Evolutionary conservation across 1,140 invertebrate genomes (phyloP).

Genomic region (Mylabris phalerata): DNA sequence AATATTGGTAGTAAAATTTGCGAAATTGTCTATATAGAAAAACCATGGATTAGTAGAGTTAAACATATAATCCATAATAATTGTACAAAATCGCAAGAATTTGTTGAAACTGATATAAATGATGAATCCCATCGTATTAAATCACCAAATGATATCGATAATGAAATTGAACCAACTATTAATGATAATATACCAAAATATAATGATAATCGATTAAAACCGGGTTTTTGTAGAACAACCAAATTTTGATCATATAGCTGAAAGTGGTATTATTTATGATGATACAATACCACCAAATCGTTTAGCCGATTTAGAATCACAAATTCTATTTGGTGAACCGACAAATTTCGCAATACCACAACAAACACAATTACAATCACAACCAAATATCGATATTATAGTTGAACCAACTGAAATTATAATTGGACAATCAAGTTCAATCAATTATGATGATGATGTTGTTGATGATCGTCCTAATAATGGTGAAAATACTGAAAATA

Average conservation of each 20-base stretch:
- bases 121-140: constrained; percentile 1
- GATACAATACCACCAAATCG: constrained; percentile 12
- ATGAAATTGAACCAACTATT: constrained; percentile 21
- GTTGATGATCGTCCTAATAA: too few species aligned
- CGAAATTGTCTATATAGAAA: constrained; percentile 33
- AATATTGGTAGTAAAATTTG: constrained; percentile 27
- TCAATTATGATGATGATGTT: too few species aligned
- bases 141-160: constrained; percentile 3
- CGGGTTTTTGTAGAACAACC: constrained; percentile 1
- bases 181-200: not conserved
- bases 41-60: constrained; percentile 32
- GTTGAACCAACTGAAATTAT: too few species aligned
- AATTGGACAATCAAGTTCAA: too few species aligned
- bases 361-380: not conserved
- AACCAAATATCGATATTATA: too few species aligned
- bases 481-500: too few species aligned
- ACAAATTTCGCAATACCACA: not conserved
- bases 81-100: constrained; percentile 38
- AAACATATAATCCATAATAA: constrained; percentile 39
- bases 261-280: constrained; percentile 10
- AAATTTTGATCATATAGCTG: constrained; percentile 25
- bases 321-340: constrained; percentile 25
- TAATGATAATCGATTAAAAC: not conserved
- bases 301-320: constrained; percentile 33
- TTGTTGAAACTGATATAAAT: constrained; percentile 11